Evolutionary conservation across 2,888 invertebrate genomes (phyloP), one percentile per base, ranked within the genome.

Genomic region (Neoaliturus tenellus): DNA sequence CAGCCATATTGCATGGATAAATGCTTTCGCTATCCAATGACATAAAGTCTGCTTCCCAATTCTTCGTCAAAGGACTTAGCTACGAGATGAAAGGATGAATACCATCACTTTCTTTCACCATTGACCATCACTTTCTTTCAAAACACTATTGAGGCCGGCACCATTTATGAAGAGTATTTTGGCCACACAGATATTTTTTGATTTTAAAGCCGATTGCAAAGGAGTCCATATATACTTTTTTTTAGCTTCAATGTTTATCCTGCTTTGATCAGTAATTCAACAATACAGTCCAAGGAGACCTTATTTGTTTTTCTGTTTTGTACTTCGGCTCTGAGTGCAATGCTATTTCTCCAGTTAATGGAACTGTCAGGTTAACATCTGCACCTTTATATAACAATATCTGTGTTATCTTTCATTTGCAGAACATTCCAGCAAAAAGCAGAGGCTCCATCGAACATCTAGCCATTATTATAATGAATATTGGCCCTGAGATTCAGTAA

Each of bases 221-320:
- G 78, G 78, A 20, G 55, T 78, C 55, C 20, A 78, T 6, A 51
- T 55, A n/a, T 12, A 78, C 55, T 78, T 78, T 4, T 78, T 33
- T 78, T n/a, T 51, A 1, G 35, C 55, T n/a, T 55, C 35, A 1
- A 78, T 14, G 10, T 78, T 55, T n/a, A 20, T 14, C 55, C 35
- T 12, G 51, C 31, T 17, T 55, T 51, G n/a, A 78, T 78, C 78
- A 78, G 55, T 20, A 78, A 35, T 35, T 78, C 55, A 5, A 78
- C 55, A 20, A 78, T 78, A 20, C 78, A 78, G 35, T 78, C 78
- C 12, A 78, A n/a, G 0, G 78, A 20, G 2, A 78, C 48, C 25
- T 75, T 75, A 12, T 25, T 62, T 17, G 28, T 31, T 20, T 44
- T 25, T 33, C 35, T 51, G 10, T 51, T 55, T 3, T n/a, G 55